Conservation (phyloP, 2,888 invertebrate genomes). For the Strigamia transsilvanica region DNA sequence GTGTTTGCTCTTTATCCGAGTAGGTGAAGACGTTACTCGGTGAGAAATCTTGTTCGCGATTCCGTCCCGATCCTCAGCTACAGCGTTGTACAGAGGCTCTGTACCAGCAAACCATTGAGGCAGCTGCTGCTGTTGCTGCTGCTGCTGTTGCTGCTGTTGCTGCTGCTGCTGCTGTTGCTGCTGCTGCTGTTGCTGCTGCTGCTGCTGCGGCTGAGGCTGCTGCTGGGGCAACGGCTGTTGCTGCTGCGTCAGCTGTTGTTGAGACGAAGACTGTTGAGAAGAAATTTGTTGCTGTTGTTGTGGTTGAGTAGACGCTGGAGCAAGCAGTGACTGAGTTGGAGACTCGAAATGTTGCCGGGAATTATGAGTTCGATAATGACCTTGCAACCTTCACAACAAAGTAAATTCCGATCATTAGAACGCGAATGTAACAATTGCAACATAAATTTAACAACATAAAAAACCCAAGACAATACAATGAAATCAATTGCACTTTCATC, state of each 20-base stretch:
- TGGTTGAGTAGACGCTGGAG: constrained; percentile 43
- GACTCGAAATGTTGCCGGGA: constrained; percentile 58
- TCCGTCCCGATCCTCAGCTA: constrained; percentile 52
- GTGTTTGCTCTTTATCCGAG: constrained; percentile 56
- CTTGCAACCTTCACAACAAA: constrained; percentile 56
- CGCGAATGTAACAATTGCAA: not conserved
- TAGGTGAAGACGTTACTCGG: constrained; percentile 59
- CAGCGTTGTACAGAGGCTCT: constrained; percentile 38
- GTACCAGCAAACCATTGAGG: constrained; percentile 48
- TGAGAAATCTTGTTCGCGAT: constrained; percentile 52
- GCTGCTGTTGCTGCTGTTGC: constrained; percentile 52
- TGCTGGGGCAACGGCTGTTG: constrained; percentile 46
- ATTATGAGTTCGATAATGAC: constrained; percentile 58
- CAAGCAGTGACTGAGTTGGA: constrained; percentile 25
- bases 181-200: constrained; percentile 52
- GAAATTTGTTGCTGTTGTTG: constrained; percentile 50
- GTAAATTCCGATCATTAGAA: not conserved
- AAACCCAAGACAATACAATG: constrained; percentile 32
- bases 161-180: constrained; percentile 55
- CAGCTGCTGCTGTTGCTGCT: constrained; percentile 48
- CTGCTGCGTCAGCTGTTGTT: constrained; percentile 54
- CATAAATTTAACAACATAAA: not conserved
- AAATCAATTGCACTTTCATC: constrained; percentile 28
- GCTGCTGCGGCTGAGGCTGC: constrained; percentile 54
- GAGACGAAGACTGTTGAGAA: constrained; percentile 41